Conservation (phyloP, 2,888 invertebrate species). For the Tetramorium bicarinatum region DNA sequence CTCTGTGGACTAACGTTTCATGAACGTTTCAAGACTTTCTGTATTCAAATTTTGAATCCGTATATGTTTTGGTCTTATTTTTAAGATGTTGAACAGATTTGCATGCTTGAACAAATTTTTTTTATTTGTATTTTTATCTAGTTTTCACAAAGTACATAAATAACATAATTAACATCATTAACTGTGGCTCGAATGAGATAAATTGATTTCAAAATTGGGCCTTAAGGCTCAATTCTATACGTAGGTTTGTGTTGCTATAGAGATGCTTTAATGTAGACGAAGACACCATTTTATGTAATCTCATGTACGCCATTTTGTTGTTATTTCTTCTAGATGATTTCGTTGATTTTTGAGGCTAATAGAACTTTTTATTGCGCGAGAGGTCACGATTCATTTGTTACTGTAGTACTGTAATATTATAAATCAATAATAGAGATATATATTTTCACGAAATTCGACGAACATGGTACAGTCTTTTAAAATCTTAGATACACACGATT, state of each 20-base stretch:
- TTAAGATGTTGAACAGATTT: neutral
- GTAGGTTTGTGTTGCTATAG: conserved; percentile 5
- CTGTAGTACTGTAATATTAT: neutral
- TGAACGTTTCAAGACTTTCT: neutral
- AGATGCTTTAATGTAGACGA: conserved; percentile 41
- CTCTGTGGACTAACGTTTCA: conserved; percentile 18
- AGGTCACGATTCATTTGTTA: neutral
- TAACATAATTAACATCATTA: neutral
- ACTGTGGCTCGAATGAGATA: neutral
- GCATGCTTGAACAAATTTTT: neutral
- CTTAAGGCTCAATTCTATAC: conserved; percentile 62
- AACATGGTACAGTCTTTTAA: neutral
- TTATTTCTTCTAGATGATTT: conserved; percentile 31
- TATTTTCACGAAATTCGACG: neutral
- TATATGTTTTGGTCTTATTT: neutral
- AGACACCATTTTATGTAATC: conserved; percentile 71
- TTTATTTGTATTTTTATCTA: neutral
- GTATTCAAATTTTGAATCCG: neutral
- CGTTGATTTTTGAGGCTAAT: conserved; percentile 12
- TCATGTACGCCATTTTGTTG: conserved; percentile 72
- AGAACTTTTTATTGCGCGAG: neutral
- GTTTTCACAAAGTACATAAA: neutral
- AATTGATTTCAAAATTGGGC: conserved; percentile 65
- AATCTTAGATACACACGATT: conserved; percentile 1
- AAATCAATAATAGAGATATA: conserved; percentile 15